Conservation (phyloP, 2,797 vertebrate species). For the Bovichtus diacanthus region DNA sequence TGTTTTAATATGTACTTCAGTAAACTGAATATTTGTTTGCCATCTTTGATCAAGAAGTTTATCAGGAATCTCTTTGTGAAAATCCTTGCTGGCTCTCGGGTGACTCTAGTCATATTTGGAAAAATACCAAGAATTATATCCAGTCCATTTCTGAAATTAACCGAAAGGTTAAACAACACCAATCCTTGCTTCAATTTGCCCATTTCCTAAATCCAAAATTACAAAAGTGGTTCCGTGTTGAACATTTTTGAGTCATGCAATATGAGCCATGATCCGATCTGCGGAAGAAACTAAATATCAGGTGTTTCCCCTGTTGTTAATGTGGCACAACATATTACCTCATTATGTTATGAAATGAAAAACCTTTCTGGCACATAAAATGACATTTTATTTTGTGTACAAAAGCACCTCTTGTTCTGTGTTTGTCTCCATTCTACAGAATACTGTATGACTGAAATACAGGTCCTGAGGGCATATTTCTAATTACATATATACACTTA, state of each 20-base stretch:
- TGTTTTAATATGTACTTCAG: slow-evolving; percentile 45
- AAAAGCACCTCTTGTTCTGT: neutral
- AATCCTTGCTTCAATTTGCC: neutral
- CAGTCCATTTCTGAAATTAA: neutral
- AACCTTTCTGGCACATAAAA: slow-evolving; percentile 1
- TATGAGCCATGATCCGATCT: neutral
- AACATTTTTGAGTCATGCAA: neutral
- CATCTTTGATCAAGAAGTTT: neutral
- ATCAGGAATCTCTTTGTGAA: slow-evolving; percentile 4
- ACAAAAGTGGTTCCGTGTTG: slow-evolving; percentile 7
- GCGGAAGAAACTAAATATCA: neutral
- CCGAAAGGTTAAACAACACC: neutral
- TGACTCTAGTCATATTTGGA: neutral
- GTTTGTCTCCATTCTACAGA: neutral
- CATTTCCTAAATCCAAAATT: neutral
- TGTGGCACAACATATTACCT: neutral
- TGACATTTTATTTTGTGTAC: neutral
- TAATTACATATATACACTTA: slow-evolving; percentile 48
- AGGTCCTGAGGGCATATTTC: neutral
- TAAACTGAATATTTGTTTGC: neutral
- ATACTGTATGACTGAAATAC: neutral
- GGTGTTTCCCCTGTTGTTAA: neutral
- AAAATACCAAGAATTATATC: neutral
- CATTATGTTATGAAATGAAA: slow-evolving; percentile 10
- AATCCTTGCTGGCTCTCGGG: neutral